Conservation (phyloP, 2,797 vertebrate genomes). For the Manis crassicaudata region DNA sequence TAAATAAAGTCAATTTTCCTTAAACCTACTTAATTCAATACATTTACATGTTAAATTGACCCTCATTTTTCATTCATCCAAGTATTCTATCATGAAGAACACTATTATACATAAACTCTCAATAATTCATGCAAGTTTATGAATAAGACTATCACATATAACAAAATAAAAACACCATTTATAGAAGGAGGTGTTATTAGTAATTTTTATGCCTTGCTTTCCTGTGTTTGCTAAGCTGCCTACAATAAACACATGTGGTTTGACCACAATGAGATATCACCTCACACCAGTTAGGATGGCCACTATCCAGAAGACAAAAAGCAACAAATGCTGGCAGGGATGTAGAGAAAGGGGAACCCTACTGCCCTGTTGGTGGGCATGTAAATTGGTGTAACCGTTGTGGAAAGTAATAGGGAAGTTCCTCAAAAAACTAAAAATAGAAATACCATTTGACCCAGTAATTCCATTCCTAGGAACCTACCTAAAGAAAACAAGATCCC, state of each 20-base stretch:
- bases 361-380: too few species aligned
- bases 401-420: too few species aligned
- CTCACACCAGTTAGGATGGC: too few species aligned
- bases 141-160: not conserved
- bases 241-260: not conserved
- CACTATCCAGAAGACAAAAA: too few species aligned
- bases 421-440: too few species aligned
- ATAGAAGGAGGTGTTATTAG: not conserved
- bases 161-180: not conserved
- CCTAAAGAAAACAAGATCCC: too few species aligned
- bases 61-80: constrained; percentile 1
- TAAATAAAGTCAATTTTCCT: not conserved
- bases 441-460: too few species aligned
- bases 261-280: not conserved
- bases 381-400: too few species aligned
- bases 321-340: too few species aligned
- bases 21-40: not conserved
- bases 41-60: not conserved
- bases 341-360: too few species aligned
- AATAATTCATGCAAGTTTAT: constrained; percentile 11
- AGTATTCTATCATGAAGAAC: constrained; percentile 11
- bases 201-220: not conserved
- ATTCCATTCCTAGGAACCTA: too few species aligned
- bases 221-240: not conserved
- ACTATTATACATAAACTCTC: constrained; percentile 18